Percentiles rank a stretch among this genome's conserved stretches.
Conservation (phyloP, 1,140 invertebrate genomes). For the Liolophura sinensis region DNA sequence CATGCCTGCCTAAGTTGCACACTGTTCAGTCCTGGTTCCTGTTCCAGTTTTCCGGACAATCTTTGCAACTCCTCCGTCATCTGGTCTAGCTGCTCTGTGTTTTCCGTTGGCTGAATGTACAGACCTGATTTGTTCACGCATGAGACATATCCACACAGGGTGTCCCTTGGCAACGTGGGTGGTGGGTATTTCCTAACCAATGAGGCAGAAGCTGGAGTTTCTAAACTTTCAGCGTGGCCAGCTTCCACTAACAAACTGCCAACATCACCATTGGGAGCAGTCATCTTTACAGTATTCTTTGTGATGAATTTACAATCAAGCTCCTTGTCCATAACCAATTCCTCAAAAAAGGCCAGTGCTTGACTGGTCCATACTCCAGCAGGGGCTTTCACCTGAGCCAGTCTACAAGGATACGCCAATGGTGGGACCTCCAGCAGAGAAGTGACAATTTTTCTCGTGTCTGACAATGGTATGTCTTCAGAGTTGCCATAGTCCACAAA, state of each 20-base stretch:
- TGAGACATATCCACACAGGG: neutral
- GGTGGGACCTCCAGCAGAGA: constrained; percentile 17
- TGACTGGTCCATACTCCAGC: constrained; percentile 3
- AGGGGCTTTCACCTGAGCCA: constrained; percentile 13
- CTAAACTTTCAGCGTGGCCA: no score
- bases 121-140: neutral
- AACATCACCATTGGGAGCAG: no score
- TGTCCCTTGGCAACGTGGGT: neutral
- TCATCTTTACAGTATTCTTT: neutral
- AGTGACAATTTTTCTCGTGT: constrained; percentile 17
- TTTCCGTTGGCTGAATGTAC: neutral
- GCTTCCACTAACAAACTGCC: no score
- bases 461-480: constrained; percentile 15
- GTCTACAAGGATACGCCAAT: constrained; percentile 24
- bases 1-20: constrained; percentile 65
- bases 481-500: constrained; percentile 60
- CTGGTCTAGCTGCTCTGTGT: neutral
- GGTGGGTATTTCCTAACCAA: no score
- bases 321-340: constrained; percentile 18
- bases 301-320: constrained; percentile 20
- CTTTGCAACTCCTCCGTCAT: neutral
- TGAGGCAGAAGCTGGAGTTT: no score
- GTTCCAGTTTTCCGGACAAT: constrained; percentile 1
- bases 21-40: neutral
- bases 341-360: constrained; percentile 16